A percentile compares a stretch with the other conserved stretches of the same genome.
Conservation (phyloP, 2,113 vertebrate genomes). For the Spea multiplicata region DNA sequence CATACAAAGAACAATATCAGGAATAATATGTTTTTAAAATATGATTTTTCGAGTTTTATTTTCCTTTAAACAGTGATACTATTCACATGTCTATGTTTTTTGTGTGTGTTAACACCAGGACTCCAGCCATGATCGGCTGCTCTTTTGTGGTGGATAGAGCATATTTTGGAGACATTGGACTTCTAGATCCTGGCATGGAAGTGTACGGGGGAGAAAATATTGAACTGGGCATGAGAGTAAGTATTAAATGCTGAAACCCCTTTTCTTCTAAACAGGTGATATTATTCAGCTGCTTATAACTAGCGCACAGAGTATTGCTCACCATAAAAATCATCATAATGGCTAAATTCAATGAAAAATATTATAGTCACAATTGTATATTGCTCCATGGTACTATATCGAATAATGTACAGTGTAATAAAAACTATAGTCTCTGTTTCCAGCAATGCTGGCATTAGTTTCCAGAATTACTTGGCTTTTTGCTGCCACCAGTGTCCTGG, state of each 20-base stretch:
- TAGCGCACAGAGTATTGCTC: background rate
- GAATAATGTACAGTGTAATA: background rate
- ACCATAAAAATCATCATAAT: constrained; percentile 13
- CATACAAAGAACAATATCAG: too few relatives aligned
- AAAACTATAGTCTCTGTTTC: background rate
- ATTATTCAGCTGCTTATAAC: constrained; percentile 15
- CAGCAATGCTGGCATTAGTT: background rate
- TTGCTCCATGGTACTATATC: background rate
- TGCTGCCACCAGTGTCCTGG: background rate
- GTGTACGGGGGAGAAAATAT: constrained; percentile 98
- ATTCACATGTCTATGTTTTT: background rate
- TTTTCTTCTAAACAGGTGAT: background rate
- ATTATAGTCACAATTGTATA: background rate
- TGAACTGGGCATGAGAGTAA: constrained; percentile 95
- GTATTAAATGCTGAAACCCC: constrained; percentile 47
- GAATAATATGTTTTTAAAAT: too few relatives aligned
- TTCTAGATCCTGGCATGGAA: constrained; percentile 97
- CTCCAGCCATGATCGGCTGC: constrained; percentile 97
- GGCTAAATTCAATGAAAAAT: constrained; percentile 15
- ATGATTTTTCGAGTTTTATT: too few relatives aligned
- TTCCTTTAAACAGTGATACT: too few relatives aligned
- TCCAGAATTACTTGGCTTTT: background rate
- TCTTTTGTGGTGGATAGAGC: constrained; percentile 94
- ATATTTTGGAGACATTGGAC: constrained; percentile 93
- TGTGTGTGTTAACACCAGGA: constrained; percentile 67